Base-by-base conservation (phyloP, 2,113 vertebrate genomes). In the Dasypus novemcinctus region DNA sequence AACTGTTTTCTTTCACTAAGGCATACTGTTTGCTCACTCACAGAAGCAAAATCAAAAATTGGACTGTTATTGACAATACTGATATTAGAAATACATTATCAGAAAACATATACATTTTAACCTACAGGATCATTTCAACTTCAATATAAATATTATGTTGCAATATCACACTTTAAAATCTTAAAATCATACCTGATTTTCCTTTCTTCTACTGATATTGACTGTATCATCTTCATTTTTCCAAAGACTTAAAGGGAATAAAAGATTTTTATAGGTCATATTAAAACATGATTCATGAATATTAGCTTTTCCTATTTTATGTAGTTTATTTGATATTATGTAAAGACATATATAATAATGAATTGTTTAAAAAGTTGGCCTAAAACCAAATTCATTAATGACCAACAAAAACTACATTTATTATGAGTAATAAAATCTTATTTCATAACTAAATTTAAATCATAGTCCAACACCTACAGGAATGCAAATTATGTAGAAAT, bases 141-240 rank as follows among this genome's bases (percentile, higher is more conserved):
- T 96, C 43, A 81, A 7, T 87, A 81, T 80, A 68, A 85, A 38
- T 78, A 90, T 38, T 93, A 66, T 46, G 36, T 63, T 75, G 7
- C 9, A 78, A 79, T 92, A n/a, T 7, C 12, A 79, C 0, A 84
- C 79, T 94, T 93, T 82, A 90, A 94, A 74, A 64, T 68, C 95
- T 83, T 83, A 64, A 97, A 97, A 96, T 96, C 97, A 96, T 91
- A 98, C 98, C 98, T 97, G 96, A 95, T 87, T 82, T 90, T 96
- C 86, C 87, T 95, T 93, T 91, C 82, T 96, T 95, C 52, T 96
- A 94, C 31, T 94, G 97, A 38, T 27, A 93, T 69, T 94, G 97
- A 25, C n/a, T 96, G 29, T 8, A 91, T 95, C 80, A 52, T 89
- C 88, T 90, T 93, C 79, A 76, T 95, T 95, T 91, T 96, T 91